phyloP scores from a whole-genome alignment of 2,888 invertebrate species.

The Machimus atricapillus region DNA sequence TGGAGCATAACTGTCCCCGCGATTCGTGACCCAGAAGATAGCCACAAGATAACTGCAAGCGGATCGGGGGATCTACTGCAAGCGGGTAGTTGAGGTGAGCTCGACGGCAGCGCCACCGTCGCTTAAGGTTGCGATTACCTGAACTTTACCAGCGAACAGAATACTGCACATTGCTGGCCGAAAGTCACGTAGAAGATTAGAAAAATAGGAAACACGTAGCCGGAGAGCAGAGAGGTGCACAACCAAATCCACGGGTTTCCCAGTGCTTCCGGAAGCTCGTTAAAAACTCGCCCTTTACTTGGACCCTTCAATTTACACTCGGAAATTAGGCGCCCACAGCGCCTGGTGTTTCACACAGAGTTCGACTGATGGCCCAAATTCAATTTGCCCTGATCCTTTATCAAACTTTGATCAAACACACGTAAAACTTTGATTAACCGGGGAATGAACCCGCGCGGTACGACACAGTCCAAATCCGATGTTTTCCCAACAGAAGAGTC shows the following conservation, averaged over 20 bases:
- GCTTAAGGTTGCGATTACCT: background rate
- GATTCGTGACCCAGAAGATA: background rate
- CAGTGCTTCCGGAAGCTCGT: background rate
- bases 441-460: background rate
- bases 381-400: background rate
- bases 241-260: background rate
- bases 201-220: background rate
- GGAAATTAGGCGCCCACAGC: background rate
- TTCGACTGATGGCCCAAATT: background rate
- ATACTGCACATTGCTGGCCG: background rate
- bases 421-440: conserved; percentile 13
- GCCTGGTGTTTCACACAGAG: background rate
- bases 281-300: background rate
- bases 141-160: background rate
- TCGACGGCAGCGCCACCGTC: no score
- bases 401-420: conserved; percentile 19
- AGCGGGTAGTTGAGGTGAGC: background rate
- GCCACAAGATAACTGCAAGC: background rate
- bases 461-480: background rate
- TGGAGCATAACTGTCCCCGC: background rate
- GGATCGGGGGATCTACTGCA: background rate
- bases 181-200: conserved; percentile 19
- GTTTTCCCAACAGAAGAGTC: background rate
- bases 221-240: background rate
- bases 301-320: background rate